These are phyloP conservation scores for Sylvia atricapilla DNA, from an alignment of 2,113 vertebrate genomes.

Conservation along the genomic window DNA sequence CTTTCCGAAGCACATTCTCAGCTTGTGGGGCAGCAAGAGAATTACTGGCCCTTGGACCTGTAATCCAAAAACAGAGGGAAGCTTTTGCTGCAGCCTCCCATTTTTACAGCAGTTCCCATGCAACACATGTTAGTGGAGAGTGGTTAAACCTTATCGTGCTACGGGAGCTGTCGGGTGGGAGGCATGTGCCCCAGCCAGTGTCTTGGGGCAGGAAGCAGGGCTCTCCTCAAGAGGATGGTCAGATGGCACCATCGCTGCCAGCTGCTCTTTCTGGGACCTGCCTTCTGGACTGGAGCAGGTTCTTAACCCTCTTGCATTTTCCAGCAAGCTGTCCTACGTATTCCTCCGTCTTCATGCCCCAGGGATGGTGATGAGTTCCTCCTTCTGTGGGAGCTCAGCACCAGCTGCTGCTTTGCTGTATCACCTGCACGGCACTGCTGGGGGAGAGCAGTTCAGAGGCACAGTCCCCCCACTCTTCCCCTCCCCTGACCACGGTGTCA, in stretches of 20 bases:
- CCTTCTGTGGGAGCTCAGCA: neutral
- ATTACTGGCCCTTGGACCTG: neutral
- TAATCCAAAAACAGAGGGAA: neutral
- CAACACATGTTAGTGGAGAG: accelerated
- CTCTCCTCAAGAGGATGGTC: neutral
- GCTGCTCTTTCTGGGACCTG: neutral
- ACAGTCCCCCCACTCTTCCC: neutral
- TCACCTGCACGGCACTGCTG: neutral
- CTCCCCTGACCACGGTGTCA: neutral
- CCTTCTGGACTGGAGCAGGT: accelerated
- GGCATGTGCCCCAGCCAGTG: accelerated
- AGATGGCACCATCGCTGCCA: neutral
- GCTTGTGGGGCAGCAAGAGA: neutral
- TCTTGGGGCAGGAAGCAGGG: neutral
- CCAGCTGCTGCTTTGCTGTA: accelerated
- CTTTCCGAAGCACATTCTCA: neutral
- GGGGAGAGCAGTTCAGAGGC: accelerated
- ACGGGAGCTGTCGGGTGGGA: neutral
- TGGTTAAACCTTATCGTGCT: neutral
- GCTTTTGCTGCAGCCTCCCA: neutral
- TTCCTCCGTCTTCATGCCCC: neutral
- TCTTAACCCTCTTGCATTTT: neutral
- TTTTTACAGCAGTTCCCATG: neutral
- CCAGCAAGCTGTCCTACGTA: neutral
- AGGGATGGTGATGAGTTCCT: accelerated